Evolutionary conservation across 2,797 vertebrate species (phyloP).

Genomic region (Anguilla pacifica): DNA sequence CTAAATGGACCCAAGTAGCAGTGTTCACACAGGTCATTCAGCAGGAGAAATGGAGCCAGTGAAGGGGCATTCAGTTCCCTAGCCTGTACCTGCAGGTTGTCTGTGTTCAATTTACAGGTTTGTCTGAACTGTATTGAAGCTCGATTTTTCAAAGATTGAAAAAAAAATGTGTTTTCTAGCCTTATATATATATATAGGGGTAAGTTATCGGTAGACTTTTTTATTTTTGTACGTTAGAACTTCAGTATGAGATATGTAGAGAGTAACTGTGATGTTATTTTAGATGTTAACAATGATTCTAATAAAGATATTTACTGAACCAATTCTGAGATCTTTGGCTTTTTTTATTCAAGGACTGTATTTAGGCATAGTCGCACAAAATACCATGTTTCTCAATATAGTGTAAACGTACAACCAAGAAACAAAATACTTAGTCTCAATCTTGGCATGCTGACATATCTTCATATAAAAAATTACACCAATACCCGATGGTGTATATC

Average conservation of each 20-base stretch:
- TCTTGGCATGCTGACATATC: constrained; percentile 40
- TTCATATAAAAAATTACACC: constrained; percentile 40
- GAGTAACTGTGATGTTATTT: constrained; percentile 56
- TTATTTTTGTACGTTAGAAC: constrained; percentile 83
- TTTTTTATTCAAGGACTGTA: constrained; percentile 54
- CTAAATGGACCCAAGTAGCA: not conserved
- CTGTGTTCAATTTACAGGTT: constrained; percentile 44
- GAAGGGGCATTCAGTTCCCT: constrained; percentile 31
- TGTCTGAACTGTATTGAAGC: constrained; percentile 51
- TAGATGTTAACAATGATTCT: constrained; percentile 79
- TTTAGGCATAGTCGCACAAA: constrained; percentile 28
- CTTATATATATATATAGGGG: constrained; percentile 50
- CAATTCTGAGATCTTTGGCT: constrained; percentile 81
- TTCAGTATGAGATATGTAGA: constrained; percentile 78
- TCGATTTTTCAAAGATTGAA: constrained; percentile 51
- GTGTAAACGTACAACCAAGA: constrained; percentile 27
- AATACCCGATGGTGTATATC: constrained; percentile 21
- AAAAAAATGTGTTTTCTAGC: constrained; percentile 49
- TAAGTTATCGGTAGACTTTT: constrained; percentile 61
- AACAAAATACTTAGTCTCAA: constrained; percentile 28
- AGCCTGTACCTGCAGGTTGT: constrained; percentile 45
- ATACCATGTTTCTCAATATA: constrained; percentile 1
- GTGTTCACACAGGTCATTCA: constrained; percentile 9
- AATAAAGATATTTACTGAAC: constrained; percentile 86
- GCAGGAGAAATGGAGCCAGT: constrained; percentile 26